Percentiles rank a stretch among this genome's conserved stretches.
Evolutionary conservation across 2,888 invertebrate species (phyloP).

Genomic region (Eilema caniola): DNA sequence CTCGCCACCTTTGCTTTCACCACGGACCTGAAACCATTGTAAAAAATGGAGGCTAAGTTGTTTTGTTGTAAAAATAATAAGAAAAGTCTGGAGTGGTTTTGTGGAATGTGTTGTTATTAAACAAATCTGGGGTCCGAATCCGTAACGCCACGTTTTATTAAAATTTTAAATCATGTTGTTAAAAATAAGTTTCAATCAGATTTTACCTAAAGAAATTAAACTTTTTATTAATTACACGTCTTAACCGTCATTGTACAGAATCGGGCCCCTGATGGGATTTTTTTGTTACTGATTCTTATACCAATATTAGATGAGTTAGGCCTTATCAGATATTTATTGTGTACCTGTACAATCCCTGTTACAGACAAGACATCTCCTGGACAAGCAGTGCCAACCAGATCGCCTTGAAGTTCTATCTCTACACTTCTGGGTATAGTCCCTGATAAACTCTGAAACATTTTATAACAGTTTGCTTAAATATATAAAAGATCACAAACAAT

Average conservation of each 20-base stretch:
- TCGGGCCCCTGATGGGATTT: not conserved
- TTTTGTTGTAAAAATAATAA: not conserved
- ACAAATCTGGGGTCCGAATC: too few relatives aligned
- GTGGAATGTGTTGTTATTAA: too few relatives aligned
- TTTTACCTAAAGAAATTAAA: too few relatives aligned
- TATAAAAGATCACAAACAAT: not conserved
- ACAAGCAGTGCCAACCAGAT: constrained; percentile 93
- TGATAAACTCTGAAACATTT: constrained; percentile 85
- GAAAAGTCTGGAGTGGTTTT: too few relatives aligned
- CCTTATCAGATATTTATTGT: not conserved
- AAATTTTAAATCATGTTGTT: too few relatives aligned
- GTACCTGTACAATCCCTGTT: constrained; percentile 94
- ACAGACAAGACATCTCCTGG: constrained; percentile 96
- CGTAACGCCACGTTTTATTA: too few relatives aligned
- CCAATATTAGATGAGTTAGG: not conserved
- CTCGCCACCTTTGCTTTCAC: constrained; percentile 85
- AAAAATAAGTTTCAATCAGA: too few relatives aligned
- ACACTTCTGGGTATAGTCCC: constrained; percentile 92
- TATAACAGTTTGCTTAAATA: not conserved
- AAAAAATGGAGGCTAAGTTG: not conserved
- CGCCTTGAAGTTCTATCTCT: constrained; percentile 94
- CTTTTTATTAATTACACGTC: too few relatives aligned
- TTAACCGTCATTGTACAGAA: not conserved
- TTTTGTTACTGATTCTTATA: not conserved
- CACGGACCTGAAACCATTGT: constrained; percentile 82